Evolutionary conservation across 2,888 invertebrate genomes (phyloP).

Genomic region (Drosophila vallismaia): DNA sequence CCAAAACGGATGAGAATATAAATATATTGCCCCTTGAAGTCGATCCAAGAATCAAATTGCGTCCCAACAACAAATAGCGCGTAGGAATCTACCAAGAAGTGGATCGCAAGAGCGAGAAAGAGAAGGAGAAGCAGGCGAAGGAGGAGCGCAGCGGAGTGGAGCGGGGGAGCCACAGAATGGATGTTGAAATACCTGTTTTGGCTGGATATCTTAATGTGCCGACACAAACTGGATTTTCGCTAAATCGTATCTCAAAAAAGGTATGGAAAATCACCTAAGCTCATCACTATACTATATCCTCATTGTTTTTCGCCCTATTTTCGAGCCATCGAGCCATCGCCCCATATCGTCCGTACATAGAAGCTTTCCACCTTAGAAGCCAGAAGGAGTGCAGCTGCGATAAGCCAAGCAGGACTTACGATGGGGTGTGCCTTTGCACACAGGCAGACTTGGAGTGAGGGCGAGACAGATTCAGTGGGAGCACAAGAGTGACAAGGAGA

Average conservation of each 20-base stretch:
- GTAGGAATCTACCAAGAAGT: constrained; percentile 1
- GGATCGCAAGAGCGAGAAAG: constrained; percentile 11
- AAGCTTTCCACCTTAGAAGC: not conserved
- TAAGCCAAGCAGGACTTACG: constrained; percentile 21
- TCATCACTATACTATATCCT: not conserved
- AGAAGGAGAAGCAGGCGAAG: constrained; percentile 39
- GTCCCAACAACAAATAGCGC: constrained; percentile 8
- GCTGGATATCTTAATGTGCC: constrained; percentile 92
- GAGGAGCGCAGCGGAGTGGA: constrained; percentile 57
- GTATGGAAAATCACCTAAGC: constrained; percentile 80
- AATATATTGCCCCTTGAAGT: not conserved
- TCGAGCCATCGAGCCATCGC: not conserved
- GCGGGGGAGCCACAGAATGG: constrained; percentile 85
- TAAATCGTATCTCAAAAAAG: constrained; percentile 91
- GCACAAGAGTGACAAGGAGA: constrained; percentile 1
- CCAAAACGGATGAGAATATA: constrained; percentile 33
- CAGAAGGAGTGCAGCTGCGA: constrained; percentile 19
- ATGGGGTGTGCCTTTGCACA: constrained; percentile 53
- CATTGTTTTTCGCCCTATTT: too few species aligned
- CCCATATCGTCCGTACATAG: not conserved
- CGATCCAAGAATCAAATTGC: not conserved
- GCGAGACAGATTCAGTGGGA: constrained; percentile 6
- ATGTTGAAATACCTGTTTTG: constrained; percentile 89
- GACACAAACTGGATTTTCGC: constrained; percentile 88
- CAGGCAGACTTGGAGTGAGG: constrained; percentile 57